Conservation (phyloP, 2,113 vertebrate species). For the Neolamprologus variostigma region DNA sequence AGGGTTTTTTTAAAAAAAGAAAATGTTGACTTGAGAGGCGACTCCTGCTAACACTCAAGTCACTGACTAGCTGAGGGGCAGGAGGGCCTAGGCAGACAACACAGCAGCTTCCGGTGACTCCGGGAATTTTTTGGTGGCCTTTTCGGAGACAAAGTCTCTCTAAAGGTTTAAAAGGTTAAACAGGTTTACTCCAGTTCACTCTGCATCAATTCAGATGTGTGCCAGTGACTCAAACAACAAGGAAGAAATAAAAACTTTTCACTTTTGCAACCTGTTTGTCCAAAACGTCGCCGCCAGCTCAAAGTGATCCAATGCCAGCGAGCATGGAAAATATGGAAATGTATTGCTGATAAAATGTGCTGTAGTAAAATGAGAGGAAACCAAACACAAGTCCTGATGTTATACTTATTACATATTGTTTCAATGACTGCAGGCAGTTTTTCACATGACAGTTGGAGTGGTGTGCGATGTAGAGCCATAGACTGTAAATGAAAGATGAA, state of each 20-base stretch:
- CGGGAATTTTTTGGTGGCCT: not conserved
- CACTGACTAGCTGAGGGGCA: not conserved
- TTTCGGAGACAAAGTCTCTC: not conserved
- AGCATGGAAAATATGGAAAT: not conserved
- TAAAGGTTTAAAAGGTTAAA: not conserved
- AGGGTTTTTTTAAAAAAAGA: fast-evolving
- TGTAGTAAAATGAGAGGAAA: not conserved
- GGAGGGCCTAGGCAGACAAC: not conserved
- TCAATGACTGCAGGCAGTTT: not conserved
- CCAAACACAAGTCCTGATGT: not conserved
- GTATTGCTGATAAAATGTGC: not conserved
- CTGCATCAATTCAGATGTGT: not conserved
- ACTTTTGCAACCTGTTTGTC: not conserved
- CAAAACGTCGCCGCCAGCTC: fast-evolving
- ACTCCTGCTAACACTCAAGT: not conserved
- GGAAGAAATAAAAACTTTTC: not conserved
- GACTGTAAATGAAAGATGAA: not conserved
- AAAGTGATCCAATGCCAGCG: not conserved
- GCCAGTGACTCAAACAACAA: not conserved
- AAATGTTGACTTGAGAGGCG: not conserved
- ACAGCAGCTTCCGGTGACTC: not conserved
- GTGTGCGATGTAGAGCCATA: not conserved
- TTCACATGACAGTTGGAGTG: not conserved
- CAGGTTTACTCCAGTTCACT: not conserved
- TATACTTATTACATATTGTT: not conserved